phyloP scores from a whole-genome alignment of 2,888 invertebrate genomes.

The Helleia helle region DNA sequence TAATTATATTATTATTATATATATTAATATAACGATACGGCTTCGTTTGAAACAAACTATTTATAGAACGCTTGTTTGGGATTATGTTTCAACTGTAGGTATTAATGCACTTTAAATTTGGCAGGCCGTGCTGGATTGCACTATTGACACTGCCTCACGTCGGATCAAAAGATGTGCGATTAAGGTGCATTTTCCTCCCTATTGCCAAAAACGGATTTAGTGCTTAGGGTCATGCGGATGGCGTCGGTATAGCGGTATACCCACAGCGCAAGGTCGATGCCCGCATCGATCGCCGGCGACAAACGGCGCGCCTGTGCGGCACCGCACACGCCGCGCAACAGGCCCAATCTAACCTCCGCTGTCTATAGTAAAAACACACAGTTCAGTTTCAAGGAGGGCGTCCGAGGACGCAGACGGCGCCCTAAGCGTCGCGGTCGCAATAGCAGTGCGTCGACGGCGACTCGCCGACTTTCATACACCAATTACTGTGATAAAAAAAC shows the following conservation, averaged over 20 bases:
- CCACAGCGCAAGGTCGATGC: slow-evolving; percentile 50
- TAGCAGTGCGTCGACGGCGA: slow-evolving; percentile 23
- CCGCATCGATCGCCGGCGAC: slow-evolving; percentile 47
- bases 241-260: slow-evolving; percentile 21
- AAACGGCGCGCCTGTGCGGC: slow-evolving; percentile 35
- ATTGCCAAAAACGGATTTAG: slow-evolving; percentile 11
- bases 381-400: slow-evolving; percentile 52
- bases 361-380: slow-evolving; percentile 38
- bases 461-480: slow-evolving; percentile 25
- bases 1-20: no score
- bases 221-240: slow-evolving; percentile 18
- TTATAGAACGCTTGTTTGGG: not conserved
- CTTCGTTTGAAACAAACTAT: not conserved
- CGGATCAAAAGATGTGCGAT: not conserved
- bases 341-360: slow-evolving; percentile 37
- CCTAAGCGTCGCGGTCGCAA: slow-evolving; percentile 35
- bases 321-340: slow-evolving; percentile 36
- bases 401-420: slow-evolving; percentile 50
- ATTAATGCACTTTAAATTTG: no score
- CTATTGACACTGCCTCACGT: not conserved
- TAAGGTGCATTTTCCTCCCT: not conserved
- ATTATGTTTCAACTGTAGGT: not conserved
- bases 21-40: no score
- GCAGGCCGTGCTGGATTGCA: no score
- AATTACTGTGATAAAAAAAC: slow-evolving; percentile 43